Conservation (phyloP, 2,888 invertebrate genomes). For the Cepaea hortensis region DNA sequence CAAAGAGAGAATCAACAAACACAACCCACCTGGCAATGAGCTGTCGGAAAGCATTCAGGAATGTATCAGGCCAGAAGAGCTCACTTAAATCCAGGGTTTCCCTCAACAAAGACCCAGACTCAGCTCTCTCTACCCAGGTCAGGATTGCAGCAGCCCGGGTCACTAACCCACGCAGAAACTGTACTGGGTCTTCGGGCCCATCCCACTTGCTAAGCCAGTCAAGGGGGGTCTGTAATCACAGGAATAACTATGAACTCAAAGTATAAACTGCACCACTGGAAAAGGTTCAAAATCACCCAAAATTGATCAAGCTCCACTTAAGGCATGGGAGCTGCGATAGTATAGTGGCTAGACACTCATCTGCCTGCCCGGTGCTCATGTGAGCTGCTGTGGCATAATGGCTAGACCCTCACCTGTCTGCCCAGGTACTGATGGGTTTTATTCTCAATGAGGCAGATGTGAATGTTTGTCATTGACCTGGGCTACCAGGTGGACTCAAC, state of each 20-base stretch:
- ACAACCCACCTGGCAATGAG: constrained; percentile 80
- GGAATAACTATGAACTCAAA: not conserved
- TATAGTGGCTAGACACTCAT: too few species aligned
- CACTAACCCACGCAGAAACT: constrained; percentile 81
- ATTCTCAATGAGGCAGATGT: too few species aligned
- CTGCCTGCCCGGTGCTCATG: too few species aligned
- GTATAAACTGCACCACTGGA: too few species aligned
- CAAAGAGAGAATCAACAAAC: not conserved
- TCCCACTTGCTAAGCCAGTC: constrained; percentile 84
- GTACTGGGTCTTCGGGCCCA: constrained; percentile 81
- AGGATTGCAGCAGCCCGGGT: constrained; percentile 79
- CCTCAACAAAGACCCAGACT: constrained; percentile 77
- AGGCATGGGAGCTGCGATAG: too few species aligned
- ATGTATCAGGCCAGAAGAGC: constrained; percentile 84
- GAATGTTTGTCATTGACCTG: too few species aligned
- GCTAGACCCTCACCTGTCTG: too few species aligned
- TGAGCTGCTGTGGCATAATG: too few species aligned
- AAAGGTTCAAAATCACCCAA: too few species aligned
- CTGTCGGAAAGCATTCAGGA: constrained; percentile 85
- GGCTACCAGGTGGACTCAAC: too few species aligned
- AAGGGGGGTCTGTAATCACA: constrained; percentile 81
- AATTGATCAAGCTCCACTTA: too few species aligned
- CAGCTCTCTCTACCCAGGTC: constrained; percentile 78
- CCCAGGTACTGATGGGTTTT: too few species aligned
- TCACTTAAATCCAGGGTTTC: constrained; percentile 82